A percentile compares a stretch with the other conserved stretches of the same genome.
Conservation (phyloP, 1,140 invertebrate species). For the Episyrphus balteatus region DNA sequence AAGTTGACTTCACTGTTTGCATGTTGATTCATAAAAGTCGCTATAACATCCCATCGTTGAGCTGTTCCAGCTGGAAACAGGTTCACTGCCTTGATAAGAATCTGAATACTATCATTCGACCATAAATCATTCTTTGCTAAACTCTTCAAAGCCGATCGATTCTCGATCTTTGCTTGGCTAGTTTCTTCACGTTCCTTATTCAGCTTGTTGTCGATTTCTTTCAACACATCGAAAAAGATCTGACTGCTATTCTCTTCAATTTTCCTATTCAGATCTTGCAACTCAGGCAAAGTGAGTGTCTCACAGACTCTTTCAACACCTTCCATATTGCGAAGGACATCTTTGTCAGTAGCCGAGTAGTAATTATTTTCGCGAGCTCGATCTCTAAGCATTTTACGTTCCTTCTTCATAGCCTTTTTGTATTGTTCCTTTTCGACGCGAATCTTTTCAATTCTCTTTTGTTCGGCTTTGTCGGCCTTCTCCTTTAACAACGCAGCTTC, state of each 20-base stretch:
- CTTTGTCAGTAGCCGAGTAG: slow-evolving; percentile 60
- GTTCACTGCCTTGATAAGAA: slow-evolving; percentile 92
- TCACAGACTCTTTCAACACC: slow-evolving; percentile 85
- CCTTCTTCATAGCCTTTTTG: slow-evolving; percentile 74
- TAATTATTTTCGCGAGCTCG: slow-evolving; percentile 82
- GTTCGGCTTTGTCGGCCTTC: slow-evolving; percentile 68
- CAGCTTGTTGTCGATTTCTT: slow-evolving; percentile 58
- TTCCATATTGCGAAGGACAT: slow-evolving; percentile 73
- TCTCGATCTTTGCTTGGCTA: slow-evolving; percentile 13
- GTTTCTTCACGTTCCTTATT: slow-evolving; percentile 58
- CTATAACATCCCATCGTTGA: slow-evolving; percentile 92
- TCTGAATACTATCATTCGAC: slow-evolving; percentile 68
- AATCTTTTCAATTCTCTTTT: slow-evolving; percentile 63
- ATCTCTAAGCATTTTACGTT: slow-evolving; percentile 75
- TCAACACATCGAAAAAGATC: slow-evolving; percentile 52
- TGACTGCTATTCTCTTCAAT: slow-evolving; percentile 52
- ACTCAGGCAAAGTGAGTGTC: slow-evolving; percentile 53
- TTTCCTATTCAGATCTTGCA: slow-evolving; percentile 66
- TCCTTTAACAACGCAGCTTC: slow-evolving; percentile 70
- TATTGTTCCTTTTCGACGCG: slow-evolving; percentile 78
- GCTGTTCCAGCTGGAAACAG: slow-evolving; percentile 92
- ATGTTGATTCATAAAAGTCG: slow-evolving; percentile 93
- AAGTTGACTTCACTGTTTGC: slow-evolving; percentile 44
- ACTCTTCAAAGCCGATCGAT: slow-evolving; percentile 31
- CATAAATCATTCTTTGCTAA: slow-evolving; percentile 48